Conservation (phyloP, 2,797 vertebrate genomes). For the Chromis chromis region DNA sequence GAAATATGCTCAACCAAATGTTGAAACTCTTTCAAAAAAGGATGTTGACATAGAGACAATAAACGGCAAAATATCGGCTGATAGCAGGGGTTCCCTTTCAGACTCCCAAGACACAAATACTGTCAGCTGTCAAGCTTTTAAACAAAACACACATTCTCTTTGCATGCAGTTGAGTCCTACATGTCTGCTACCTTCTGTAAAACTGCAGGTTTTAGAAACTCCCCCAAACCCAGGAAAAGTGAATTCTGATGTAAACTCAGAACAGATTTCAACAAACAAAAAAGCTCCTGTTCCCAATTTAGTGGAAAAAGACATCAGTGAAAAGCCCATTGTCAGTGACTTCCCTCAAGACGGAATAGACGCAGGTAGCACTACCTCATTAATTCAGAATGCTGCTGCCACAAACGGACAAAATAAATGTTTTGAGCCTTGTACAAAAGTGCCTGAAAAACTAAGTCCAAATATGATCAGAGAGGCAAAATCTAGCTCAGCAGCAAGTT, state of each 20-base stretch:
- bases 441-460: conserved; percentile 9
- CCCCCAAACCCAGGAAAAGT: not conserved
- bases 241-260: not conserved
- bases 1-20: conserved; percentile 6
- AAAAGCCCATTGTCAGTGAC: conserved; percentile 12
- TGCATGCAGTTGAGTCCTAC: conserved; percentile 36
- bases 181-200: conserved; percentile 35
- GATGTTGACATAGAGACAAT: conserved; percentile 15
- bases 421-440: conserved; percentile 5
- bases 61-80: conserved; percentile 2
- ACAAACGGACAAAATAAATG: conserved; percentile 10
- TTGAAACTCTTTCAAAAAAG: conserved; percentile 9
- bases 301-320: conserved; percentile 1
- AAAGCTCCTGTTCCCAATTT: not conserved
- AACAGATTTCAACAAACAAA: conserved; percentile 11
- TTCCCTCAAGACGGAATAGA: not conserved
- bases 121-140: conserved; percentile 20
- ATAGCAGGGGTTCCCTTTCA: not conserved
- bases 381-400: not conserved
- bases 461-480: not conserved
- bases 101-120: conserved; percentile 16
- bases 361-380: not conserved
- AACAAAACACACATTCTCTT: conserved; percentile 36
- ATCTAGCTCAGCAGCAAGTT: conserved; percentile 40
- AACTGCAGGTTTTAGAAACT: conserved; percentile 26